Base-by-base conservation (phyloP, 1,140 invertebrate genomes). In the Ruditapes philippinarum region DNA sequence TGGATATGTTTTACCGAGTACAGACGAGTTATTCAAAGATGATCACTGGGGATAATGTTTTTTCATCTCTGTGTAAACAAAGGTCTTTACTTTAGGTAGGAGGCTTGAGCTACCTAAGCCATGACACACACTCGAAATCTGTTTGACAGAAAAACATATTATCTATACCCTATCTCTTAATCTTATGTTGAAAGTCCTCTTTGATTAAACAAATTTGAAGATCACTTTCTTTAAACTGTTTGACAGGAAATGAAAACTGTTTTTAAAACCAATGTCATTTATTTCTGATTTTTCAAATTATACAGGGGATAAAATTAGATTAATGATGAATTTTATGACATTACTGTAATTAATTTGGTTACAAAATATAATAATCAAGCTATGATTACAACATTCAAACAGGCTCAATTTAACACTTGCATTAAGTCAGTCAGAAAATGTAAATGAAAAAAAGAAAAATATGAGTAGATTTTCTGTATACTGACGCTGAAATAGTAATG, bases 1-100 rank as follows among this genome's bases (percentile, higher is more conserved):
- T 38, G 38, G 65, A 38, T 38, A 28, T 70, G 65, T 70, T 70
- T 70, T 70, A 70, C n/a, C 33, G n/a, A 70, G 65, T 70, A 70
- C 33, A 70, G n/a, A 70, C 22, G 14, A n/a, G 36, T 36, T 40
- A 70, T 70, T 70, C 12, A 70, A 33, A 70, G 33, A 70, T 28
- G 65, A 70, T 70, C 33, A 62, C 57, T 28, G 25, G 25, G 28
- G 57, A 62, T 62, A n/a, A 62, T 25, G 65, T 36, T 70, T 40
- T n/a, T 70, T 70, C 33, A 70, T 70, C 65, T 70, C 28, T 28
- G 5, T 17, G 65, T 38, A 70, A 70, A 70, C 38, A 70, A 14
- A 19, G 0, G 33, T 40, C 65, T 70, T 70, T 70, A 25, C 65
- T n/a, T n/a, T n/a, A n/a, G n/a, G n/a, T n/a, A n/a, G 5, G 31